Evolutionary conservation across 2,113 vertebrate genomes (phyloP).

Genomic region (Bubo bubo): DNA sequence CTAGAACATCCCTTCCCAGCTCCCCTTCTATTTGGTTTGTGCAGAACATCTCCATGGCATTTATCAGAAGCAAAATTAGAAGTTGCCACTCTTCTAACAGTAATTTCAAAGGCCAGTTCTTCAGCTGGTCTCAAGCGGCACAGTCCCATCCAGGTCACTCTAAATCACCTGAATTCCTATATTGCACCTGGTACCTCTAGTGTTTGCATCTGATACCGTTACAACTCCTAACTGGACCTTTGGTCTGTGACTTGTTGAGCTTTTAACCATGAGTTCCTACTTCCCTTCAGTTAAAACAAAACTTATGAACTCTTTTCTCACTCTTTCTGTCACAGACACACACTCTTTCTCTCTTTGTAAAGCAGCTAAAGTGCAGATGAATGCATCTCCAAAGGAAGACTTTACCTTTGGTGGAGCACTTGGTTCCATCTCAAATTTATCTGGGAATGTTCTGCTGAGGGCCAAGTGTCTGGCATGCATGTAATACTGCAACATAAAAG

Average conservation of each 20-base stretch:
- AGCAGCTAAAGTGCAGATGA: neutral
- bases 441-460: slow-evolving; percentile 91
- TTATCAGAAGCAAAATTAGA: neutral
- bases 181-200: neutral
- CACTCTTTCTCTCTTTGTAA: neutral
- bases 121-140: neutral
- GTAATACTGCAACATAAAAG: slow-evolving; percentile 83
- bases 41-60: neutral
- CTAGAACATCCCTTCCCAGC: neutral
- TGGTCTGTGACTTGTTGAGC: neutral
- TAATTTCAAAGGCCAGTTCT: neutral
- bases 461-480: slow-evolving; percentile 88
- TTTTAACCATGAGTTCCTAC: neutral
- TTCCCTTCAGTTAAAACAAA: neutral
- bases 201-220: neutral
- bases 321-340: neutral
- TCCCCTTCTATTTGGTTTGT: neutral
- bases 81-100: neutral
- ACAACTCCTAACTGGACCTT: neutral
- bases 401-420: slow-evolving; percentile 82
- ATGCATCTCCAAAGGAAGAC: neutral
- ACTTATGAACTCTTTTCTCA: neutral
- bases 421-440: slow-evolving; percentile 86
- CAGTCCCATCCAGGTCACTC: neutral
- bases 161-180: neutral